phyloP scores from a whole-genome alignment of 2,888 invertebrate species.

The Acrocera orbiculus region DNA sequence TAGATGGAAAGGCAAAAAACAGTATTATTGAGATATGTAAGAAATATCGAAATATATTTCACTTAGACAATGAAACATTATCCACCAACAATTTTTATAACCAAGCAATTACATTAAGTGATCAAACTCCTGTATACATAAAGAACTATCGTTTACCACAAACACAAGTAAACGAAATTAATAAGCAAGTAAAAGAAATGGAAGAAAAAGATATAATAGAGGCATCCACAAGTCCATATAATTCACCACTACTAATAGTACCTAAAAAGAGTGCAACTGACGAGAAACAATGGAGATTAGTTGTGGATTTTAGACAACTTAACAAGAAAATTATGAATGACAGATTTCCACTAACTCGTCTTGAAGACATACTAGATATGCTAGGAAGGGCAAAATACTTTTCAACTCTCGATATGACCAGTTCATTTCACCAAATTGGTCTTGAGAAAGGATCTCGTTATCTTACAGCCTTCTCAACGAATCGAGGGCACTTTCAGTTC shows the following conservation, averaged over 20 bases:
- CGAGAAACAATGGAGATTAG: constrained; percentile 2
- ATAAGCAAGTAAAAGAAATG: background rate
- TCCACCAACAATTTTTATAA: background rate
- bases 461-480: constrained; percentile 4
- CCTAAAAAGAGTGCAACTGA: constrained; percentile 3
- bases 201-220: constrained; percentile 3
- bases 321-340: constrained; percentile 3
- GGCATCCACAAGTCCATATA: constrained; percentile 4
- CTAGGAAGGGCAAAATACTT: constrained; percentile 8
- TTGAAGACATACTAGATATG: constrained; percentile 2
- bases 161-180: background rate
- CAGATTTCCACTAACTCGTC: constrained; percentile 2
- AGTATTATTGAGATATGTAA: background rate
- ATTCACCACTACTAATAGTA: constrained; percentile 7
- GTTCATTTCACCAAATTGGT: constrained; percentile 5
- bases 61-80: background rate
- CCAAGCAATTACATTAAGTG: background rate
- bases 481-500: constrained; percentile 3
- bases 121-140: constrained; percentile 1
- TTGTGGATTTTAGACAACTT: constrained; percentile 3
- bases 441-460: background rate
- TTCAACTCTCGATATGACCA: constrained; percentile 6
- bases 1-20: background rate
- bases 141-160: constrained; percentile 1
- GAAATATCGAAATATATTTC: background rate